phyloP scores from a whole-genome alignment of 2,888 invertebrate genomes.

The Calliphora vomitoria region DNA sequence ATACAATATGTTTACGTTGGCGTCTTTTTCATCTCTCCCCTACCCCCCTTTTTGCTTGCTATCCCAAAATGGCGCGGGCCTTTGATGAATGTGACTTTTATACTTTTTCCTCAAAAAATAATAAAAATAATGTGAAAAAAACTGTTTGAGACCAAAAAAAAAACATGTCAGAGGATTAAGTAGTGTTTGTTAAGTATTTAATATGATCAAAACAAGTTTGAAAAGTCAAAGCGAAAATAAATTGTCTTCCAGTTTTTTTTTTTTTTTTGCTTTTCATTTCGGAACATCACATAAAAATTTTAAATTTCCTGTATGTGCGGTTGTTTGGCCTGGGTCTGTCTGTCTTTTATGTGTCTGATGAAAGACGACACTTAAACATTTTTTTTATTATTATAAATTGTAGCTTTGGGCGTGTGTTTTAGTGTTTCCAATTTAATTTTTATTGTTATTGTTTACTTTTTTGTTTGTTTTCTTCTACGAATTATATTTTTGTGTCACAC shows the following conservation, averaged over 20 bases:
- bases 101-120: constrained; percentile 17
- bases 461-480: constrained; percentile 21
- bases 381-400: constrained; percentile 46
- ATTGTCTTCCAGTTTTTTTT: not conserved
- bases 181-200: constrained; percentile 66
- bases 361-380: constrained; percentile 18
- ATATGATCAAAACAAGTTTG: constrained; percentile 61
- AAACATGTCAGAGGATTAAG: constrained; percentile 60
- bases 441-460: constrained; percentile 29
- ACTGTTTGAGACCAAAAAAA: not conserved
- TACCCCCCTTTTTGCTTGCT: not conserved
- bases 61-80: constrained; percentile 31
- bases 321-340: not conserved
- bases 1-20: constrained; percentile 51
- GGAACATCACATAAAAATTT: constrained; percentile 53
- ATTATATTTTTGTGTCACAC: constrained; percentile 54
- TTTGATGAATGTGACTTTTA: constrained; percentile 66
- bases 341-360: not conserved
- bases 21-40: constrained; percentile 16
- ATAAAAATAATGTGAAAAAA: constrained; percentile 12
- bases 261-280: not conserved
- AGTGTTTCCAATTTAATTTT: constrained; percentile 43
- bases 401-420: constrained; percentile 50
- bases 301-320: constrained; percentile 33
- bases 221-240: constrained; percentile 20